Percentiles rank a stretch among this genome's conserved stretches.
These are phyloP conservation scores for Philereme vetulata DNA, from an alignment of 2,888 invertebrate genomes.

Conservation along the genomic window DNA sequence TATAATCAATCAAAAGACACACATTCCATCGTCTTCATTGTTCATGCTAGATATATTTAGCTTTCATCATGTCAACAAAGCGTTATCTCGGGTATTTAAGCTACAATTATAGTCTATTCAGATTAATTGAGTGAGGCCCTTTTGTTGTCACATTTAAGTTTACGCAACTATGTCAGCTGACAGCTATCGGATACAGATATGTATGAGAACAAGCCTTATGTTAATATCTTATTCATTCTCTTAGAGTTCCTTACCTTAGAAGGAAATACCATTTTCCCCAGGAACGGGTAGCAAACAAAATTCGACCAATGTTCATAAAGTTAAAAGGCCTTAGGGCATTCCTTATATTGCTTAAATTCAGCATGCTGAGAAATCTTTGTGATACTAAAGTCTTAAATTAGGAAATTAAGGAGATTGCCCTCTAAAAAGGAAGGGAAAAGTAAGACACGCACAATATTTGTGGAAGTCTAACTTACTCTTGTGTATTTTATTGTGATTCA, in stretches of 20 bases:
- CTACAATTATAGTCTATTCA: constrained; percentile 33
- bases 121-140: constrained; percentile 37
- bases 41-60: constrained; percentile 29
- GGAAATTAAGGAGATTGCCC: too few species aligned
- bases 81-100: constrained; percentile 31
- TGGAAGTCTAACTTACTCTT: too few species aligned
- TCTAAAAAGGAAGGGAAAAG: too few species aligned
- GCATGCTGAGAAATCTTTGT: too few species aligned
- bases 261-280: too few species aligned
- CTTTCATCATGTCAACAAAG: constrained; percentile 33
- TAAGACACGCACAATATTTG: too few species aligned
- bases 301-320: too few species aligned
- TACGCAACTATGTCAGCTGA: constrained; percentile 32
- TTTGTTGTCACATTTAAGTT: constrained; percentile 38
- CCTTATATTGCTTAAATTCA: too few species aligned
- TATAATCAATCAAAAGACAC: background rate
- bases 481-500: constrained; percentile 8
- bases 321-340: too few species aligned
- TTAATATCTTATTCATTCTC: constrained; percentile 28
- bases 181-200: constrained; percentile 20
- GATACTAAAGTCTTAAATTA: too few species aligned
- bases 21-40: constrained; percentile 14
- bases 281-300: too few species aligned
- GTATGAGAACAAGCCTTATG: constrained; percentile 21
- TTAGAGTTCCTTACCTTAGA: background rate